Percentiles rank a stretch among this genome's conserved stretches.
These are phyloP conservation scores for Mormoops blainvillei DNA, from an alignment of 2,113 vertebrate genomes.

Conservation along the genomic window DNA sequence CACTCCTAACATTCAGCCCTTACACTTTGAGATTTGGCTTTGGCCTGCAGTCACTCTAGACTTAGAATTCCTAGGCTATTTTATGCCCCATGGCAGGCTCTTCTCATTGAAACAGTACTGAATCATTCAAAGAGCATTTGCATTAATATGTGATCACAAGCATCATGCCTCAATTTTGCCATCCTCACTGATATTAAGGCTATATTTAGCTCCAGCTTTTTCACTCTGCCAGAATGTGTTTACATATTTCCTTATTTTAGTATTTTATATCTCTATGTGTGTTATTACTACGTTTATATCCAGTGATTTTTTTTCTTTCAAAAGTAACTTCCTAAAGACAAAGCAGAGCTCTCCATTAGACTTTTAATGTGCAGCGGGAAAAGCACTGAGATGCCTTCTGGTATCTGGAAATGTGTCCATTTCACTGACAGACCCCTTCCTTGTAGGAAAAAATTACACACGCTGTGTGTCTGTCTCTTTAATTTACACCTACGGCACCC, in stretches of 20 bases:
- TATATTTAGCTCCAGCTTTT: constrained; percentile 37
- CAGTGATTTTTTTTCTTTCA: constrained; percentile 3
- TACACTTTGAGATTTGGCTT: neutral
- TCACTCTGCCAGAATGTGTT: constrained; percentile 38
- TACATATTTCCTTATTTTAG: constrained; percentile 29
- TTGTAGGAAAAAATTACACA: constrained; percentile 8
- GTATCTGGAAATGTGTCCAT: constrained; percentile 34
- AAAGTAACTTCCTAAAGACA: constrained; percentile 43
- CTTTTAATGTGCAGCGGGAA: neutral
- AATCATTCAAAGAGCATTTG: constrained; percentile 31
- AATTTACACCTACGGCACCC: neutral
- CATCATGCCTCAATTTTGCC: neutral
- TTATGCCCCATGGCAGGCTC: neutral
- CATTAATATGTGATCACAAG: neutral
- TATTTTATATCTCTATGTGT: constrained; percentile 21
- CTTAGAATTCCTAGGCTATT: constrained; percentile 14
- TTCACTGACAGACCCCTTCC: constrained; percentile 6
- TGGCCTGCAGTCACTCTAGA: neutral
- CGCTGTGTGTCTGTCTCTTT: neutral
- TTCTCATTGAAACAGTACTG: constrained; percentile 2
- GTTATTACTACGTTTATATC: neutral
- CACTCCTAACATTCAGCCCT: neutral
- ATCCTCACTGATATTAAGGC: neutral
- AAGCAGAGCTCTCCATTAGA: neutral
- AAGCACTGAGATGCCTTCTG: neutral